phyloP scores from a whole-genome alignment of 1,140 invertebrate genomes.

The Polyergus mexicanus region DNA sequence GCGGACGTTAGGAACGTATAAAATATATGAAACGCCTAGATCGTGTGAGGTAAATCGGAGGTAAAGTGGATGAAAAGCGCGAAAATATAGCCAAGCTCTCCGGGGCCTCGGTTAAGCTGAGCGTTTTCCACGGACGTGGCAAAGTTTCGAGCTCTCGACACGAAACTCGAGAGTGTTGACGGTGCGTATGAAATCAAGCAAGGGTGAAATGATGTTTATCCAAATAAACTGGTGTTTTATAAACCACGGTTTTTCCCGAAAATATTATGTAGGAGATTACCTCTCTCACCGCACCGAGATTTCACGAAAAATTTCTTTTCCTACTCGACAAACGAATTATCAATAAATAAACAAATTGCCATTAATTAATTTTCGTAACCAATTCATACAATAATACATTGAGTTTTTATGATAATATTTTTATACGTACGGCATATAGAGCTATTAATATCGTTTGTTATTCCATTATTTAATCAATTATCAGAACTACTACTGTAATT shows the following conservation, averaged over 20 bases:
- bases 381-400: neutral
- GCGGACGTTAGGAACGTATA: neutral
- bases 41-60: constrained; percentile 36
- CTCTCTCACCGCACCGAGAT: neutral
- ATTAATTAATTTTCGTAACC: neutral
- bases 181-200: constrained; percentile 18
- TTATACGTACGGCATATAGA: neutral
- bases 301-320: constrained; percentile 11
- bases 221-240: constrained; percentile 23
- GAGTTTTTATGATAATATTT: neutral
- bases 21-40: constrained; percentile 17
- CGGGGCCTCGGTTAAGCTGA: constrained; percentile 26
- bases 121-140: constrained; percentile 34
- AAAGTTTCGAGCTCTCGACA: constrained; percentile 41
- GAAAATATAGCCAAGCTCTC: constrained; percentile 17
- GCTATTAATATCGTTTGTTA: neutral
- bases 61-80: constrained; percentile 56
- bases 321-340: neutral
- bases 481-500: neutral
- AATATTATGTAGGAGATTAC: neutral
- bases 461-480: neutral
- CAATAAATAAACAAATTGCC: neutral
- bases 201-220: constrained; percentile 29
- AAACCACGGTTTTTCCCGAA: constrained; percentile 4
- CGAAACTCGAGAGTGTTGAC: constrained; percentile 31